Base-by-base conservation (phyloP, 1,140 invertebrate species). In the Acromyrmex charruanus region DNA sequence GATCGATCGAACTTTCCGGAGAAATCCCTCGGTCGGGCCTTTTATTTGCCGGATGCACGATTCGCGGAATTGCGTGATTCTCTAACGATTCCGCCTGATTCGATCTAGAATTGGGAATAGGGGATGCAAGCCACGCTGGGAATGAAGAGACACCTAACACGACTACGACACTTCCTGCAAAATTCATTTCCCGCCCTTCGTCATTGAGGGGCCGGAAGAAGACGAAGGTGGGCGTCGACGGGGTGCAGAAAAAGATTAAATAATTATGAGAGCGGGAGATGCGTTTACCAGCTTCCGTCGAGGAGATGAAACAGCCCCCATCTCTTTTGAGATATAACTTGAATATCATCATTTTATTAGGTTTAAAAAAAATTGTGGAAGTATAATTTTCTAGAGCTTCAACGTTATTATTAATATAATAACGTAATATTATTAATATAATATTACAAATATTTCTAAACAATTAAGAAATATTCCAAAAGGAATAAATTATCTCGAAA, bases 1-100 rank as follows among this genome's bases (percentile, higher is more conserved):
- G 59, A 77, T 79, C 82, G 82, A 66, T 65, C 61, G 55, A 88
- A 88, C 75, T 89, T 80, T 61, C 75, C 66, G 75, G 65, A 86
- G 69, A 68, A 55, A 44, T 55, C 31, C 55, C 51, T 63, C 55
- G 31, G 72, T 51, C 44, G n/a, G 14, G 25, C 39, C 69, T 63
- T 84, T 84, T 61, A 84, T 84, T 75, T 51, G 74, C 82, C 82
- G 82, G 74, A 88, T 63, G 28, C 63, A 59, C 77, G 49, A 74
- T 28, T 87, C 49, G 72, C 59, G 39, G 58, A 86, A 74, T 77
- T 18, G 61, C 61, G 68, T 39, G 75, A 71, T 89, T 75, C 44
- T 58, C 87, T 85, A 74, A 88, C 55, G 88, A 88, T 61, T 85
- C 68, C 16, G 53, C 9, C 74, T 84, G 86, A 87, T 87, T 77